Percentiles rank a stretch among this genome's conserved stretches.
These are phyloP conservation scores for Lytechinus variegatus DNA, from an alignment of 35 echinoderm and acorn worm genomes.

Conservation along the genomic window DNA sequence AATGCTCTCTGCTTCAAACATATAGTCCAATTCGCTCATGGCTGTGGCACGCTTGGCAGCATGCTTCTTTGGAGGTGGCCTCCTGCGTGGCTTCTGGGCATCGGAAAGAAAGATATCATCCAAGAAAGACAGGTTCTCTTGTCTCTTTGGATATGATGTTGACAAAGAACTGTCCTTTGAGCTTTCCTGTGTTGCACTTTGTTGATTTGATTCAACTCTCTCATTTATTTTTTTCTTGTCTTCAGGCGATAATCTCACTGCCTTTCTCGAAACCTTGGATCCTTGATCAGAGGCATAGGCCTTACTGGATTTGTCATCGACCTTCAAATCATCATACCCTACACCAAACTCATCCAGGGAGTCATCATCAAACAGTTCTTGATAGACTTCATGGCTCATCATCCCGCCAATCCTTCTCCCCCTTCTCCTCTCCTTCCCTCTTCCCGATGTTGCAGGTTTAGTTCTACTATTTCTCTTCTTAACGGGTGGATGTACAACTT, in stretches of 20 bases:
- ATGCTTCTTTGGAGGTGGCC: slow-evolving; percentile 64
- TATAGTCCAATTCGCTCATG: not conserved
- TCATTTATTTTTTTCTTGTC: not conserved
- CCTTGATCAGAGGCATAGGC: not conserved
- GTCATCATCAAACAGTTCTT: slow-evolving; percentile 32
- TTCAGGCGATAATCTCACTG: not conserved
- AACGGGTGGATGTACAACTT: not conserved
- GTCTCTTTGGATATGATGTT: not conserved
- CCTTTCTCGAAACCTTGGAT: not conserved
- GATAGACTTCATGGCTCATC: not conserved
- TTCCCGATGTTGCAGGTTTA: not conserved
- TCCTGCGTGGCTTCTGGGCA: not conserved
- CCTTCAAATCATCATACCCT: not conserved
- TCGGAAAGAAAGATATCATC: slow-evolving; percentile 74
- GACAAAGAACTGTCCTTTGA: not conserved
- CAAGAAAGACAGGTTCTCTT: slow-evolving; percentile 64
- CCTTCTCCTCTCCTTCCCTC: not conserved
- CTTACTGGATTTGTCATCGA: not conserved
- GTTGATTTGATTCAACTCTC: not conserved
- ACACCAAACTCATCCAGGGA: not conserved
- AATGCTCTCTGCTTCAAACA: not conserved
- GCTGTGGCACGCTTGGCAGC: not conserved
- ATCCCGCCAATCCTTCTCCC: not conserved
- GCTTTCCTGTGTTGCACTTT: not conserved
- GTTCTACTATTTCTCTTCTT: slow-evolving; percentile 12